Base-by-base conservation (phyloP, 2,113 vertebrate genomes). In the Lampris incognitus region DNA sequence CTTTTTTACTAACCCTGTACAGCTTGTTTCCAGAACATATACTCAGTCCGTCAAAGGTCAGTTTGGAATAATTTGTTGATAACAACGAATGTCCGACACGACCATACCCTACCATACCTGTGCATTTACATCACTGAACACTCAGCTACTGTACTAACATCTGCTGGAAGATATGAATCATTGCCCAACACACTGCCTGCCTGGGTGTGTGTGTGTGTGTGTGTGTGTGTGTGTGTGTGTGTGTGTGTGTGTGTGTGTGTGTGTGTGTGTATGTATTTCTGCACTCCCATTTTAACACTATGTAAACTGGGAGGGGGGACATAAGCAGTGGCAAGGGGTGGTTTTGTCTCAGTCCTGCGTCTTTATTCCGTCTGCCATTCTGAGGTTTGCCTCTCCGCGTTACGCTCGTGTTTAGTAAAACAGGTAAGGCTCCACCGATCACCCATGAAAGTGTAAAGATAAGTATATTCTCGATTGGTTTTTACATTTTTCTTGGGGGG, bases 211-310 rank as follows among this genome's bases (percentile, higher is more conserved):
- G 65, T 69, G 65, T 62, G 40, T 46, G 58, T 63, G 65, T 2
- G 48, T 66, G 51, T 55, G 55, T 71, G 69, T 41, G 65, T 62
- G 40, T 46, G 58, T 63, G 65, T 2, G 48, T 66, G 51, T 55
- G 55, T 71, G 69, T 41, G 58, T 42, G 56, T 51, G 65, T 69
- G 36, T 46, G 58, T 42, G 56, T 51, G 65, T 69, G 65, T 62
- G 40, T 46, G 58, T 63, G 65, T 2, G 48, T 66, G 51, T 55
- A 56, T 71, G 69, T 41, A 57, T 60, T 52, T 71, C 69, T 66
- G 61, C 54, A 51, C 77, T 84, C 78, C 61, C 63, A 70, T 58
- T 56, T 58, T 6, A 76, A 39, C 40, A 66, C 9, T 62, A 24
- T 40, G 13, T 66, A 46, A 44, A 5, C 54, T 50, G 58, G 66